Base-by-base conservation (phyloP, 1,140 invertebrate species). In the Probaryconus sp. region DNA sequence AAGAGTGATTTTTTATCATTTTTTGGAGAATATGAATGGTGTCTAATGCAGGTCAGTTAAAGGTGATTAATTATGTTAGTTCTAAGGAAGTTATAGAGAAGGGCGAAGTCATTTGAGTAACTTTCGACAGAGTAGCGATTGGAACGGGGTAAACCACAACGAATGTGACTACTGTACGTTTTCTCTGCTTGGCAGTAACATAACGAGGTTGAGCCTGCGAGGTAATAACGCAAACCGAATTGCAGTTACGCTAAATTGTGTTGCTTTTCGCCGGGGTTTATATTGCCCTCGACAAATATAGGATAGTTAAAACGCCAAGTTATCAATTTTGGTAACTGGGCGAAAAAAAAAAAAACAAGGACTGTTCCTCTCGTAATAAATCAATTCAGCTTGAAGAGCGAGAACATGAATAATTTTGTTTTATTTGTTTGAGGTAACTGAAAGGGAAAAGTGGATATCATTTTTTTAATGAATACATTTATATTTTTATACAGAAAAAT, bases 11-110 rank as follows among this genome's bases (percentile, higher is more conserved):
- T n/a, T n/a, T n/a, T n/a, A n/a, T 42, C 45, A 63, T 51, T 11
- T 28, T 31, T 61, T n/a, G 18, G 28, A 48, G 50, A 53, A 67
- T 50, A 53, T 63, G 48, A 64, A 58, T 53, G 50, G 43, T 43
- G 53, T 43, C 51, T 28, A 48, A 45, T 51, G 48, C 35, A 10
- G 42, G 43, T 56, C 50, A 72, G 37, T 58, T 72, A 60, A 60
- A 65, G 31, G 69, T 65, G 33, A 72, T 65, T 58, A 72, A 72
- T 72, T 72, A 60, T 56, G 20, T 45, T 60, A 51, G 51, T 64
- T 65, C 14, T 30, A 21, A 53, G 50, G 21, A 72, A 72, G 69
- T 72, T 72, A 60, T 30, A 48, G 10, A 56, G 21, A 53, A n/a
- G 18, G 6, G 17, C 38, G 50, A 65, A 72, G 53, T 72, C 38